These are phyloP conservation scores for Mylabris phalerata DNA, from an alignment of 1,140 invertebrate species.

Conservation along the genomic window DNA sequence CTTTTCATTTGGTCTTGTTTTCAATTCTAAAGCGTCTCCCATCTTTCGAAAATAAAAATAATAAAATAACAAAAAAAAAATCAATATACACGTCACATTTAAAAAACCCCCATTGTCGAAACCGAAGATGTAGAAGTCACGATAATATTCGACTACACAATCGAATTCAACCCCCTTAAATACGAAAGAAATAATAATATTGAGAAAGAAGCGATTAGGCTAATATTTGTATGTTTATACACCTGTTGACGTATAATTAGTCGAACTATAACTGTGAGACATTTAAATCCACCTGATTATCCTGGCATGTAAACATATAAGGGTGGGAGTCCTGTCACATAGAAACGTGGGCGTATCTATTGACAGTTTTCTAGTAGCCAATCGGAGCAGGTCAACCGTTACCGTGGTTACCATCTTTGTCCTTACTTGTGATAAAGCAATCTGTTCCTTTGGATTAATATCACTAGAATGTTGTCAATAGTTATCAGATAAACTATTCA, in stretches of 20 bases:
- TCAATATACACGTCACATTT: constrained; percentile 27
- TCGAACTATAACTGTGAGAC: constrained; percentile 1
- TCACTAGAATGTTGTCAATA: too few relatives aligned
- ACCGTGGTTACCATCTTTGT: constrained; percentile 36
- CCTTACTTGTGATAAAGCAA: constrained; percentile 30
- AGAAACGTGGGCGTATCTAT: constrained; percentile 32
- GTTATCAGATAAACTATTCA: too few relatives aligned
- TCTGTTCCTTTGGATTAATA: constrained; percentile 6
- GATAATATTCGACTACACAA: not conserved
- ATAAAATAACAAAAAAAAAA: constrained; percentile 17
- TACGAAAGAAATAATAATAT: not conserved
- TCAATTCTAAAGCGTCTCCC: constrained; percentile 29
- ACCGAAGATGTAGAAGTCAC: not conserved
- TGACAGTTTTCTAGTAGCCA: constrained; percentile 38
- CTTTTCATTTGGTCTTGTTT: constrained; percentile 35
- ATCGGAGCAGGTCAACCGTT: constrained; percentile 35
- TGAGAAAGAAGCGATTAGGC: too few relatives aligned
- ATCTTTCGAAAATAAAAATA: not conserved
- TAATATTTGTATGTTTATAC: not conserved
- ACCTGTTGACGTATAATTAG: constrained; percentile 17
- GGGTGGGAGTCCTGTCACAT: constrained; percentile 14
- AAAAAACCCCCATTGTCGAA: constrained; percentile 22
- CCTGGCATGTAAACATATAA: not conserved
- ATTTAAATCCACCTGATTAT: constrained; percentile 8
- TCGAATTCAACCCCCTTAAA: not conserved